phyloP scores from a whole-genome alignment of 2,888 invertebrate species.

The Dynastes tityus region DNA sequence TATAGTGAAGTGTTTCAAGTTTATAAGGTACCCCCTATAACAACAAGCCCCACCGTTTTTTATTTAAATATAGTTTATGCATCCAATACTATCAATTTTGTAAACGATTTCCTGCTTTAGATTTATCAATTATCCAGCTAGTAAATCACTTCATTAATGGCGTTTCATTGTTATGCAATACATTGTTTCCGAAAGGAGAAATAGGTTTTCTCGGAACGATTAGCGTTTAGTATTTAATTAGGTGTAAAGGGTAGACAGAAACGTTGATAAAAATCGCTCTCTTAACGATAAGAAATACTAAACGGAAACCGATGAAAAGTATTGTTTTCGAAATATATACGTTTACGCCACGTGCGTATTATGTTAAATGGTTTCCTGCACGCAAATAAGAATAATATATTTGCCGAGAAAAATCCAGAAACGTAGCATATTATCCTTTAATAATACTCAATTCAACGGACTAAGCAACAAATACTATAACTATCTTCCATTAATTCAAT shows the following conservation, averaged over 20 bases:
- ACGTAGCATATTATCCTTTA: too few relatives aligned
- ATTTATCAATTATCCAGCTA: constrained; percentile 28
- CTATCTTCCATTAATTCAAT: too few relatives aligned
- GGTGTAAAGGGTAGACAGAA: not conserved
- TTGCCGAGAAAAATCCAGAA: not conserved
- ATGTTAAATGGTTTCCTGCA: not conserved
- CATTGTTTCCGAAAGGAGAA: constrained; percentile 18
- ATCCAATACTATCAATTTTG: too few relatives aligned
- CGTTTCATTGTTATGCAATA: not conserved
- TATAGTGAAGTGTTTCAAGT: too few relatives aligned
- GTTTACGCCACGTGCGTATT: not conserved
- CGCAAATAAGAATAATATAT: not conserved
- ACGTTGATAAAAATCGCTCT: not conserved
- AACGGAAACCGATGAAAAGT: not conserved
- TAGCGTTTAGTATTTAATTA: not conserved
- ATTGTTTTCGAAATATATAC: not conserved
- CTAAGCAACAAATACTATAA: too few relatives aligned
- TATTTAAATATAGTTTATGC: too few relatives aligned
- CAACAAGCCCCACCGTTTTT: too few relatives aligned
- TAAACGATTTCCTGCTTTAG: not conserved
- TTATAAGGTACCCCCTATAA: too few relatives aligned
- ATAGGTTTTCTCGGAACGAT: constrained; percentile 1
- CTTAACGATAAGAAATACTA: not conserved
- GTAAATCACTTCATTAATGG: constrained; percentile 37
- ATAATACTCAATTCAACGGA: too few relatives aligned